These are phyloP conservation scores for Bubo bubo DNA, from an alignment of 2,113 vertebrate genomes.

Conservation along the genomic window DNA sequence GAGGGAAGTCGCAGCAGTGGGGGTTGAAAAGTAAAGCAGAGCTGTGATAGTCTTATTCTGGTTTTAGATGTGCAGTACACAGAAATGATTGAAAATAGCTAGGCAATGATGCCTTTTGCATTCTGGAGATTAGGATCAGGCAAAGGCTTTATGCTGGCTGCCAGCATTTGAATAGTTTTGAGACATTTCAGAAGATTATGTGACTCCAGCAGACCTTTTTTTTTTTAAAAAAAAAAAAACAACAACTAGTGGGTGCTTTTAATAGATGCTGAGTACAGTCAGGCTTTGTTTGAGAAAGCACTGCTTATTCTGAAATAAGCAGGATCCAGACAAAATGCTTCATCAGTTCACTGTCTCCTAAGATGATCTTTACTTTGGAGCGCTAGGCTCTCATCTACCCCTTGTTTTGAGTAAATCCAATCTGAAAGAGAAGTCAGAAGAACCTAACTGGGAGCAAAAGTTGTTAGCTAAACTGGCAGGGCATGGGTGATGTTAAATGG, in stretches of 20 bases:
- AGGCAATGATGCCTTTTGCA: not conserved
- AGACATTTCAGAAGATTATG: constrained; percentile 41
- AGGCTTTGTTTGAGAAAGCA: constrained; percentile 20
- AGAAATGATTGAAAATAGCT: constrained; percentile 9
- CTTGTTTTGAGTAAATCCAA: not conserved
- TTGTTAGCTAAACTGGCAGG: not conserved
- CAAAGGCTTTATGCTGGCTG: constrained; percentile 1
- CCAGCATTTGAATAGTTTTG: constrained; percentile 24
- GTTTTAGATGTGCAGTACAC: not conserved
- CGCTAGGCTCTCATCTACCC: not conserved
- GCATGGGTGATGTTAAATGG: not conserved
- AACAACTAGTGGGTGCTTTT: not conserved
- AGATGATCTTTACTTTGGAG: not conserved
- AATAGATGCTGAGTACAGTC: not conserved
- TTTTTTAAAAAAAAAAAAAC: not conserved
- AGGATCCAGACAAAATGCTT: constrained; percentile 2
- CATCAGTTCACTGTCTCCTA: not conserved
- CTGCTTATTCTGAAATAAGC: constrained; percentile 16
- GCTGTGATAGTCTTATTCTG: not conserved
- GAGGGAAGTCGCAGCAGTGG: not conserved
- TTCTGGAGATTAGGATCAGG: constrained; percentile 34
- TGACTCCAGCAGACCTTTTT: not conserved
- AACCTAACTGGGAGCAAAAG: not conserved
- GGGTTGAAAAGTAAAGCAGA: not conserved
- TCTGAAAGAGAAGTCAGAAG: not conserved